Conservation (phyloP, 2,888 invertebrate species). For the Euplagia quadripunctaria region DNA sequence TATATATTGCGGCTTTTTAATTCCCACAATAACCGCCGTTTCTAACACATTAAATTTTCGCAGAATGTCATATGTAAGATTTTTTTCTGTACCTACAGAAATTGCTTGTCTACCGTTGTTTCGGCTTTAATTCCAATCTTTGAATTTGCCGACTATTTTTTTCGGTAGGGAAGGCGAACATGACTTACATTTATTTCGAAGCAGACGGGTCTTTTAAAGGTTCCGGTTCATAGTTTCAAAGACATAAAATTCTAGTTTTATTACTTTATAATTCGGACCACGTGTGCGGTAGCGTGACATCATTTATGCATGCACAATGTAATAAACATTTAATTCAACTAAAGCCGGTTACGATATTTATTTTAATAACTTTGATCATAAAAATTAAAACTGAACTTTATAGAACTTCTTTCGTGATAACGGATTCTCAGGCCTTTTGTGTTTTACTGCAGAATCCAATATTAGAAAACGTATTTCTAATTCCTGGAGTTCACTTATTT, state of each 20-base stretch:
- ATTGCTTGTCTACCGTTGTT: background rate
- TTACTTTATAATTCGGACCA: background rate
- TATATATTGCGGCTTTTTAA: background rate
- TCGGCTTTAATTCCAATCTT: background rate
- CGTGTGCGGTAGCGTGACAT: constrained; percentile 21
- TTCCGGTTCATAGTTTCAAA: constrained; percentile 29
- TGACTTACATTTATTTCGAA: constrained; percentile 4
- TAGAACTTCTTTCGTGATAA: background rate
- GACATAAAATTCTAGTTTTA: constrained; percentile 11
- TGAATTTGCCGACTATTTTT: no score
- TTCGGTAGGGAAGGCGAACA: background rate
- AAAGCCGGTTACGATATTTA: constrained; percentile 7
- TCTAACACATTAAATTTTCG: background rate
- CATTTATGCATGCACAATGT: constrained; percentile 9
- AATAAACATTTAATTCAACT: background rate
- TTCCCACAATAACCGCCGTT: background rate
- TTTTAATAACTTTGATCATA: background rate
- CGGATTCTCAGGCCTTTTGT: background rate
- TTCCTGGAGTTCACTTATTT: no score
- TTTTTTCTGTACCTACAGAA: no score
- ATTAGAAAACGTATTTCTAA: background rate
- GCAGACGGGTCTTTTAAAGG: constrained; percentile 22
- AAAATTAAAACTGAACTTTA: background rate
- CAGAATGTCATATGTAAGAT: no score
- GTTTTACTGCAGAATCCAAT: background rate